Base-by-base conservation (phyloP, 2,797 vertebrate species). In the Tragopan temminckii region DNA sequence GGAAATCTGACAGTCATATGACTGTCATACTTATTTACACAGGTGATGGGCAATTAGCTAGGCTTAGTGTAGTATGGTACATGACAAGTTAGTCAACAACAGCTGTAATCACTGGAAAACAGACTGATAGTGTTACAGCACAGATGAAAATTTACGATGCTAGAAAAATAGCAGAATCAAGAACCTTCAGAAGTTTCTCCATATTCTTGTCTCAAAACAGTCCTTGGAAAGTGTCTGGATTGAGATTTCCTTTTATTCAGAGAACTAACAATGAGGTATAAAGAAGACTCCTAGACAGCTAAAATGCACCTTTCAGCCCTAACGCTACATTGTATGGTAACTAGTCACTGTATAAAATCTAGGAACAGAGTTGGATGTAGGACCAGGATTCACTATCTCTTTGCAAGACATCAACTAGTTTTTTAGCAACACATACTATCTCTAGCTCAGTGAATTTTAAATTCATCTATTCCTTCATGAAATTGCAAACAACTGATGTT, bases 21-120 rank as follows among this genome's bases (percentile, higher is more conserved):
- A 11, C 21, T 64, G n/a, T 62, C 14, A 61, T 3, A 2, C 57
- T 80, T 21, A 31, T 72, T 66, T 24, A 42, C 18, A 72, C 3
- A 62, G 17, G 9, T 36, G 19, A 72, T 35, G 8, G 9, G 9
- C 0, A 0, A 16, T 24, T 53, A 46, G 27, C 18, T 55, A 69
- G 24, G 16, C 18, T 72, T n/a, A n/a, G 7, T 29, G 25, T 13
- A 23, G 5, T 42, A 40, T 1, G 0, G 24, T 21, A 59, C 1
- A 1, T 13, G 19, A 38, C 15, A 62, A 89, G 19, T 9, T 11
- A 5, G 29, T 62, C 70, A 92, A 53, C 38, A 62, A 52, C 40
- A 57, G 16, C 59, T 72, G 36, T n/a, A 76, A 72, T 67, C 82
- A 85, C 38, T 50, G 50, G 55, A 85, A 85, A 35, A 81, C 4